These are phyloP conservation scores for Synanceia verrucosa DNA, from an alignment of 2,797 vertebrate species.

Conservation along the genomic window DNA sequence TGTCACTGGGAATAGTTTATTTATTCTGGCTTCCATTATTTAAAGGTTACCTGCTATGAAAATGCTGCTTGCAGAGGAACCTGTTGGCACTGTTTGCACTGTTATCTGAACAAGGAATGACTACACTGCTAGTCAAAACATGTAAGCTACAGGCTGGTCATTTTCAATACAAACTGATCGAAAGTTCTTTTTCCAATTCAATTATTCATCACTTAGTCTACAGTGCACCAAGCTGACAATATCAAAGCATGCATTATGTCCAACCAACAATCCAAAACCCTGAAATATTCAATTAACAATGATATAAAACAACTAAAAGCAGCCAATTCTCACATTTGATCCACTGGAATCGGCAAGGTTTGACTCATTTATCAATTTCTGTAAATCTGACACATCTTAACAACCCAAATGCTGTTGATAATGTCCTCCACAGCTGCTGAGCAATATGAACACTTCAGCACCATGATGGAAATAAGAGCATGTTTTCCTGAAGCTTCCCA, in stretches of 20 bases:
- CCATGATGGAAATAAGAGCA: neutral
- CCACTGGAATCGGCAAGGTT: neutral
- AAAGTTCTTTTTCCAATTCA: neutral
- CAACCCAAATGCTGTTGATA: neutral
- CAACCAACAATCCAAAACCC: neutral
- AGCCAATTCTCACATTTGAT: neutral
- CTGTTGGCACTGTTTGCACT: neutral
- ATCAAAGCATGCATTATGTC: neutral
- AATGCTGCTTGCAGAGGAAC: neutral
- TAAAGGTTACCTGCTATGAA: conserved; percentile 15
- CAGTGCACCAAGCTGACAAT: neutral
- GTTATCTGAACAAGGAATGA: neutral
- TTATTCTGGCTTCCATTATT: conserved; percentile 17
- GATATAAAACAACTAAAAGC: neutral
- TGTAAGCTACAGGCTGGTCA: neutral
- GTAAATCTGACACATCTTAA: neutral
- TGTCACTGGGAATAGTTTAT: conserved; percentile 2
- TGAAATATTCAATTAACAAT: neutral
- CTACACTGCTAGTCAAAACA: neutral
- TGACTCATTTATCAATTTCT: neutral
- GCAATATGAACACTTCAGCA: neutral
- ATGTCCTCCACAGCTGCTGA: neutral
- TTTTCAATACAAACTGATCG: neutral
- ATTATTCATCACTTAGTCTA: neutral
- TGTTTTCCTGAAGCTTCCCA: neutral